These are phyloP conservation scores for Lycaon pictus DNA, from an alignment of 2,113 vertebrate genomes.

Conservation along the genomic window DNA sequence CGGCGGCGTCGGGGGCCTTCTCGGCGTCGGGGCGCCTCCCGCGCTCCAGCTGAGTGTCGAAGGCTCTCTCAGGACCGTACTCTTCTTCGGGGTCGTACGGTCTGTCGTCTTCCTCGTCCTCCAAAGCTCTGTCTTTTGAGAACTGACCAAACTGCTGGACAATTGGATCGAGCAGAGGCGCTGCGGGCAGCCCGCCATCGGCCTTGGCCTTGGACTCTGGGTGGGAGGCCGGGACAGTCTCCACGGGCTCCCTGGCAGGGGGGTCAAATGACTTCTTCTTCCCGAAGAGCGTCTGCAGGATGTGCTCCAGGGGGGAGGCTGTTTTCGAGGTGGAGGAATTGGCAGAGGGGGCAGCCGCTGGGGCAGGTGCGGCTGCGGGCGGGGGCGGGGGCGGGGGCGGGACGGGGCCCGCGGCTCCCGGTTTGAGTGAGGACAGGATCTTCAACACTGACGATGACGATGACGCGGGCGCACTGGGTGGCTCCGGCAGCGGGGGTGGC, in stretches of 20 bases:
- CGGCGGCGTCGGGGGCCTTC: constrained; percentile 68
- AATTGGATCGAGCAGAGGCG: constrained; percentile 93
- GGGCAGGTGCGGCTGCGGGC: constrained; percentile 70
- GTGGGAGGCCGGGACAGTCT: constrained; percentile 58
- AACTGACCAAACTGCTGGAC: constrained; percentile 96
- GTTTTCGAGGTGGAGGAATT: constrained; percentile 80
- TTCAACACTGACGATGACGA: constrained; percentile 87
- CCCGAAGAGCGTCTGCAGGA: constrained; percentile 93
- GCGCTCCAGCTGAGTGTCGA: constrained; percentile 79
- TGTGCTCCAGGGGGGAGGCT: constrained; percentile 92
- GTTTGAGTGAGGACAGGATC: constrained; percentile 84
- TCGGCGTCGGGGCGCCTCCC: constrained; percentile 78
- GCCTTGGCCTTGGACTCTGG: constrained; percentile 77
- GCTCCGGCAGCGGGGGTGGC: constrained; percentile 84
- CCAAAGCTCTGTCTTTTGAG: constrained; percentile 90
- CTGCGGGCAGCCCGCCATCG: constrained; percentile 82
- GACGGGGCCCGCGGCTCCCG: constrained; percentile 58
- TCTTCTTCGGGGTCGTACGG: constrained; percentile 98
- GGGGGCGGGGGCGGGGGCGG: constrained; percentile 48
- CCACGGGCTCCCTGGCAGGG: constrained; percentile 84
- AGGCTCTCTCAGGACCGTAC: constrained; percentile 91
- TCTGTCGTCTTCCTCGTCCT: constrained; percentile 93
- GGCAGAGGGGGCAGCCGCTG: constrained; percentile 50
- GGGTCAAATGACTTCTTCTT: constrained; percentile 89
- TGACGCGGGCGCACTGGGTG: constrained; percentile 81